Conservation (phyloP, 2,113 vertebrate species). For the Urocynchramus pylzowi region DNA sequence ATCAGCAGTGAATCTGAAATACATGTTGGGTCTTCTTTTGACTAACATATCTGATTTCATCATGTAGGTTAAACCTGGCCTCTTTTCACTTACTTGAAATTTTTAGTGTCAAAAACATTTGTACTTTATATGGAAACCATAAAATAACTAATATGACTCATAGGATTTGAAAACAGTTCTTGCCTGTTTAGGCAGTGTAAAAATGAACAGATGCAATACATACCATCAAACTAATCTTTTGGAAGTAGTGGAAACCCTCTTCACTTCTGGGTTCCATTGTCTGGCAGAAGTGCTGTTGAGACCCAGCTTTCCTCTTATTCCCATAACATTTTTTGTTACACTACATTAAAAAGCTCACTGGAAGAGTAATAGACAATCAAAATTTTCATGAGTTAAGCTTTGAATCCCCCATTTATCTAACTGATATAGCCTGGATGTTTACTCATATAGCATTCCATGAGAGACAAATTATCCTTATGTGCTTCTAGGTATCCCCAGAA, state of each 20-base stretch:
- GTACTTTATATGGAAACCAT: not conserved
- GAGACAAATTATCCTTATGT: not conserved
- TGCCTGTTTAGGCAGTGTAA: not conserved
- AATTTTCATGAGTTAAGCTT: conserved; percentile 1
- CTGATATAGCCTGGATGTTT: not conserved
- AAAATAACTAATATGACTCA: not conserved
- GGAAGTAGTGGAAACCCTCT: not conserved
- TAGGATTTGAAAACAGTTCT: not conserved
- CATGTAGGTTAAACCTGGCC: not conserved
- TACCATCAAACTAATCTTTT: not conserved
- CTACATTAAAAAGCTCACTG: not conserved
- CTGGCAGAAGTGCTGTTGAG: not conserved
- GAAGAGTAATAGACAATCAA: not conserved
- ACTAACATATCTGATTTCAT: not conserved
- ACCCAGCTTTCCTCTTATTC: not conserved
- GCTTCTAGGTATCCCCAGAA: conserved; percentile 6
- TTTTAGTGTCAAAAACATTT: not conserved
- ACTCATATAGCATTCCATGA: not conserved
- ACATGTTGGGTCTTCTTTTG: not conserved
- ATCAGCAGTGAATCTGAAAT: not conserved
- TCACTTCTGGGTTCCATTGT: not conserved
- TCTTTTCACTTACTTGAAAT: not conserved
- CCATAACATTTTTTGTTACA: not conserved
- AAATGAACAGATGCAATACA: not conserved
- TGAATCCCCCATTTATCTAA: not conserved